Base-by-base conservation (phyloP, 2,113 vertebrate species). In the Trichomycterus rosablanca region DNA sequence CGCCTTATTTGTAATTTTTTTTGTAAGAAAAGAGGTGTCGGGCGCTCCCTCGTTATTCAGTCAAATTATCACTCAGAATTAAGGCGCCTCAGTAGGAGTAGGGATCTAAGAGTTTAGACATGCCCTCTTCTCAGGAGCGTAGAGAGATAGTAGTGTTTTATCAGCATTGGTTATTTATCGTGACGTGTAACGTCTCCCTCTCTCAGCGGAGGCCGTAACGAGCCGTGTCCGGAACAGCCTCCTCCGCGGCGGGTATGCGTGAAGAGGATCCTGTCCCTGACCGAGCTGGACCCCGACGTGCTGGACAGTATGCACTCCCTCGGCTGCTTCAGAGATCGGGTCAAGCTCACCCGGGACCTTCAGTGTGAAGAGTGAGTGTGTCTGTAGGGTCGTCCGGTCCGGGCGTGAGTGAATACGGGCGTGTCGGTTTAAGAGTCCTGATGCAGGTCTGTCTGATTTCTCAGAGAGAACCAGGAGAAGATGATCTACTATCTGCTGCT, bases 401-500 rank as follows among this genome's bases (percentile, higher is more conserved):
- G n/a, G n/a, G 7, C 57, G 8, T 11, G 51, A 45, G 18, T 61
- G n/a, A 43, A 28, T 63, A 35, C 5, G 24, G 10, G 24, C 10
- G 48, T 30, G 48, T 32, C 30, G 4, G 4, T 32, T 32, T 32
- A 5, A 32, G 4, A 6, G n/a, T n/a, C n/a, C n/a, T n/a, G n/a
- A n/a, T n/a, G n/a, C n/a, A n/a, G n/a, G n/a, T 34, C 26, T 46
- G 1, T 39, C 20, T 61, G 12, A 15, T 48, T 8, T 37, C 59
- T 45, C 75, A 95, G 92, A 63, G 92, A 94, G 54, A 95, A 93
- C 76, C 92, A 95, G 80, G 92, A 95, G 78, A 95, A 95, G 77
- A 92, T 94, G 91, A 95, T 95, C 54, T 95, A 95, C 67, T 95
- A 92, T 72, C 84, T 95, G 76, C 88, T 95, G 59, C 78, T 95